phyloP scores from a whole-genome alignment of 2,888 invertebrate genomes.

The Caenorhabditis panamensis region DNA sequence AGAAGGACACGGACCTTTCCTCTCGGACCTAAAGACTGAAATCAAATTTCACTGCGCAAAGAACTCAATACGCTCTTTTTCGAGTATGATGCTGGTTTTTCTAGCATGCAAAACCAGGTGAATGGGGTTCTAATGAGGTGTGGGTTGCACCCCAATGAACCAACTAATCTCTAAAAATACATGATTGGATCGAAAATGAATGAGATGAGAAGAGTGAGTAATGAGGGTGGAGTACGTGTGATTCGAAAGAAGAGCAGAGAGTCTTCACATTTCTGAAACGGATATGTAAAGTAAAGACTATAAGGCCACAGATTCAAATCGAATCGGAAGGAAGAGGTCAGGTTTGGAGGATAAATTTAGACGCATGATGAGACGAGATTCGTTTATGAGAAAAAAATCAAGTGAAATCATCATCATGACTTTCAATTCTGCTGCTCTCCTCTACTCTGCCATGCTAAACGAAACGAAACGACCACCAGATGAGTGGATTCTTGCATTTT shows the following conservation, averaged over 20 bases:
- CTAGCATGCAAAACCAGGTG: slow-evolving; percentile 32
- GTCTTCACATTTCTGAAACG: slow-evolving; percentile 9
- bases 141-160: slow-evolving; percentile 6
- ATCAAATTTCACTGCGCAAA: not conserved
- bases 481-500: slow-evolving; percentile 24
- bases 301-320: too few species aligned
- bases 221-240: slow-evolving; percentile 25
- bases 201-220: slow-evolving; percentile 29
- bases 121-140: slow-evolving; percentile 41
- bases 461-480: too few species aligned
- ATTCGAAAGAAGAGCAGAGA: not conserved
- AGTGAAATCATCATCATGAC: slow-evolving; percentile 29
- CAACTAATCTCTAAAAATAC: slow-evolving; percentile 34
- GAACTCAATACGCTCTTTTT: not conserved
- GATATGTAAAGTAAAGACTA: slow-evolving; percentile 20
- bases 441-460: too few species aligned
- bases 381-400: too few species aligned
- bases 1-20: not conserved
- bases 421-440: too few species aligned
- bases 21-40: not conserved
- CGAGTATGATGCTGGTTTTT: not conserved
- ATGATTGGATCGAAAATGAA: too few species aligned
- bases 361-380: not conserved
- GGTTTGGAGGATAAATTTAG: not conserved
- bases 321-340: slow-evolving; percentile 30